These are phyloP conservation scores for Hydrochoerus hydrochaeris DNA, from an alignment of 2,113 vertebrate genomes.

Conservation along the genomic window DNA sequence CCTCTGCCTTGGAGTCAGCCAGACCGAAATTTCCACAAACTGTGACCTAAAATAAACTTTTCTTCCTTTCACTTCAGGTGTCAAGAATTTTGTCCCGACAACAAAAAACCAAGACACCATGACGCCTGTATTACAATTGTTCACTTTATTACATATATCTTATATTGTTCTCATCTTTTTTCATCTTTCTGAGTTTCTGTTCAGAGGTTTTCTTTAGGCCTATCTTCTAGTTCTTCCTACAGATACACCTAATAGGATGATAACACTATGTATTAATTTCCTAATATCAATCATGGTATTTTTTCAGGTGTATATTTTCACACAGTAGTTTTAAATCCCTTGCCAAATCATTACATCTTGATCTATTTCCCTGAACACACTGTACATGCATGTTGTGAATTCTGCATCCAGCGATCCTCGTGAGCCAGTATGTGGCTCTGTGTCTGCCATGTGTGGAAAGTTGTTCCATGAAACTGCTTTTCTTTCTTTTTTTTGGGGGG, in stretches of 20 bases:
- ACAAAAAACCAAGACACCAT: not conserved
- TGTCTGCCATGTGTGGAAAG: not conserved
- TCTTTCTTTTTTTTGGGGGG: conserved; percentile 43
- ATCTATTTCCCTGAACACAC: not conserved
- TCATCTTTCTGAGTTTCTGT: not conserved
- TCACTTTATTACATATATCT: not conserved
- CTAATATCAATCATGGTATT: not conserved
- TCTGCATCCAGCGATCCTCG: not conserved
- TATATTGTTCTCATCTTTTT: not conserved
- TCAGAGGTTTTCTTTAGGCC: not conserved
- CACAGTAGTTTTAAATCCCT: not conserved
- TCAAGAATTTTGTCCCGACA: not conserved
- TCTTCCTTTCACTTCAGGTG: not conserved
- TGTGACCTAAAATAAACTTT: not conserved
- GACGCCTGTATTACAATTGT: not conserved
- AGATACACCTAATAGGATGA: not conserved
- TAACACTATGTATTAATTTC: not conserved
- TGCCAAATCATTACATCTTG: conserved; percentile 1
- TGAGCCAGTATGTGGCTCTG: not conserved
- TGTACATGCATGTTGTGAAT: not conserved
- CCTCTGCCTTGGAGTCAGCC: not conserved
- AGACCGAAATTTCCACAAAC: not conserved
- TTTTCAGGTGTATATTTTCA: not conserved
- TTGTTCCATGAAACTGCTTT: not conserved
- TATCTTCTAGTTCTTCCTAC: not conserved